Conservation (phyloP, 2,113 vertebrate genomes). For the Mormyrus iriodes region DNA sequence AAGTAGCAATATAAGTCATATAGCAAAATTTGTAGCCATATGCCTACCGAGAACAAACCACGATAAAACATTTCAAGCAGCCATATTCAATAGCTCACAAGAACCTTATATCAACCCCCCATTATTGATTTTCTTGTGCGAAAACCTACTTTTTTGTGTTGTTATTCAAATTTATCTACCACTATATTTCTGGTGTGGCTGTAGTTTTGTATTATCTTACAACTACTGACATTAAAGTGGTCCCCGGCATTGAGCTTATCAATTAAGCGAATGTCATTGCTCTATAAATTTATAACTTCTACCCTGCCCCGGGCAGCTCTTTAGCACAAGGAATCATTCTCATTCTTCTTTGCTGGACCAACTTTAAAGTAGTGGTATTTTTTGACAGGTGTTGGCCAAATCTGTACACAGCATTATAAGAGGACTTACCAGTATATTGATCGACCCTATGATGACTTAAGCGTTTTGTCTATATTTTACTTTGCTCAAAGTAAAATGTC, state of each 20-base stretch:
- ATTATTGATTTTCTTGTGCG: neutral
- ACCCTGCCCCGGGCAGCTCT: neutral
- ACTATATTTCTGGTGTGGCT: neutral
- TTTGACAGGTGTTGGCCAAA: neutral
- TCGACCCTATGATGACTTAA: neutral
- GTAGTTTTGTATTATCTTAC: neutral
- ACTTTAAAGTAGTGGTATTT: neutral
- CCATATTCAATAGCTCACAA: neutral
- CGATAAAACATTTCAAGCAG: neutral
- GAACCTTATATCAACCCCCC: neutral
- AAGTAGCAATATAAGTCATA: neutral
- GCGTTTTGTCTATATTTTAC: neutral
- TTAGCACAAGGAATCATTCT: neutral
- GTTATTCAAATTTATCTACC: neutral
- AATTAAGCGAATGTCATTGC: neutral
- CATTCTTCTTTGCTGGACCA: neutral
- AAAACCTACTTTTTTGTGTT: neutral
- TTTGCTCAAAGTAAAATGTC: neutral
- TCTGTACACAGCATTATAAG: neutral
- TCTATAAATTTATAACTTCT: neutral
- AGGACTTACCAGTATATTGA: neutral
- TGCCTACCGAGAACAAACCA: neutral
- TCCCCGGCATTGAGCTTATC: neutral
- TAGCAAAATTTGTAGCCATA: neutral
- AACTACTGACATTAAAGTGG: neutral